Evolutionary conservation across 2,888 invertebrate genomes (phyloP).

Genomic region (Drosophila rubida): DNA sequence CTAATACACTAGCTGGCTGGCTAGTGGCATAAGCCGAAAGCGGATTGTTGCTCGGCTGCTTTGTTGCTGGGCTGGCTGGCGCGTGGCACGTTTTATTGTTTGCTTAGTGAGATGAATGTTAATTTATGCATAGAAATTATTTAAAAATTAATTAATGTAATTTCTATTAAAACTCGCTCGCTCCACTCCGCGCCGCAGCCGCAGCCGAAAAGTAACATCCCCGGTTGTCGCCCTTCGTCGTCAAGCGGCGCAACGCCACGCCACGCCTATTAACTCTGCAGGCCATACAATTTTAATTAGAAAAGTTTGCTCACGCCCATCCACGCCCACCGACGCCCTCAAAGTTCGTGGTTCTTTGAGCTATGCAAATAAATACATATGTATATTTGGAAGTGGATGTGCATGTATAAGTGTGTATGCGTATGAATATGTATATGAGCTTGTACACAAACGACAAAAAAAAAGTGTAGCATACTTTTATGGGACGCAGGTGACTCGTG

Average conservation of each 20-base stretch:
- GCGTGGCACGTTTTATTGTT: constrained; percentile 31
- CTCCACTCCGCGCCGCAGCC: too few species aligned
- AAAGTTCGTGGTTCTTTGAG: constrained; percentile 24
- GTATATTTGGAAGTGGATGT: constrained; percentile 1
- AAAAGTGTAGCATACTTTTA: constrained; percentile 53
- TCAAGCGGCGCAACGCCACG: background rate
- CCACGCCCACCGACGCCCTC: constrained; percentile 17
- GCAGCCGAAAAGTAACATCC: constrained; percentile 4
- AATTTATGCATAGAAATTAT: constrained; percentile 73
- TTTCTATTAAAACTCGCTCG: constrained; percentile 63
- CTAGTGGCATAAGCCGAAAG: background rate
- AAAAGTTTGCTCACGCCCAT: constrained; percentile 57
- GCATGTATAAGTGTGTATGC: constrained; percentile 1
- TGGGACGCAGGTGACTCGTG: constrained; percentile 40
- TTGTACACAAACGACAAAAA: constrained; percentile 27
- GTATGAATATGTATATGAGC: background rate
- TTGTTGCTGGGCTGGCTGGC: background rate
- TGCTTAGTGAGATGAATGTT: constrained; percentile 34
- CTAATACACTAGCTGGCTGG: background rate
- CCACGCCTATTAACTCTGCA: constrained; percentile 47
- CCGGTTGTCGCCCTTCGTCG: background rate
- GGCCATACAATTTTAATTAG: constrained; percentile 74
- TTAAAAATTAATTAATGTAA: constrained; percentile 71
- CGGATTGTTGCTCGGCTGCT: background rate
- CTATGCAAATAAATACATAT: constrained; percentile 25